phyloP scores from a whole-genome alignment of 1,140 invertebrate genomes.

The Zaprionus taronus region DNA sequence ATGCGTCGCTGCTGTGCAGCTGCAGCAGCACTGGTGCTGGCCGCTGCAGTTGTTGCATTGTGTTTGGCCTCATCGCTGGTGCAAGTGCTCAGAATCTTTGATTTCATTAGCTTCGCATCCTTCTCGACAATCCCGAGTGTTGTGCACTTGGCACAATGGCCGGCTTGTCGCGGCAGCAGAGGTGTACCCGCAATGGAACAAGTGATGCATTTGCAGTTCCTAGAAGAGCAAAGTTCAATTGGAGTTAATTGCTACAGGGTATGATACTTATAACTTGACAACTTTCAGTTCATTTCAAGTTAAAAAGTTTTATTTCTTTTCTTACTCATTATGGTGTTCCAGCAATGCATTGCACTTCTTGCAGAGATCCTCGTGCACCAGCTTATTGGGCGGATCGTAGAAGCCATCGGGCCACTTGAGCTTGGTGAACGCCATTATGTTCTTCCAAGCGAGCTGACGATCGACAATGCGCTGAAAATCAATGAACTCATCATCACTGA shows the following conservation, averaged over 20 bases:
- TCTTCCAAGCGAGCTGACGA: conserved; percentile 81
- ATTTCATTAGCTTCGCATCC: conserved; percentile 79
- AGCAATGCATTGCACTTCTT: conserved; percentile 76
- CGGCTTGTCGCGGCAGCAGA: conserved; percentile 63
- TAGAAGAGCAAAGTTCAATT: conserved; percentile 16
- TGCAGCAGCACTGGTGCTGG: conserved; percentile 49
- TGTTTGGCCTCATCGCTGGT: conserved; percentile 74
- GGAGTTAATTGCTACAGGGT: background rate
- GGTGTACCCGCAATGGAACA: conserved; percentile 82
- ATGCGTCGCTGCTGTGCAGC: conserved; percentile 51
- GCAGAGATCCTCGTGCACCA: conserved; percentile 76
- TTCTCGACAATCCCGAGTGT: conserved; percentile 79
- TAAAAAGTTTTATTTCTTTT: background rate
- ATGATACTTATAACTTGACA: too few species aligned
- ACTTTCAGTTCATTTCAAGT: too few species aligned
- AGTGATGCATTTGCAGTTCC: conserved; percentile 82
- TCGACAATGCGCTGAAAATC: conserved; percentile 80
- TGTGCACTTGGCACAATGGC: conserved; percentile 77
- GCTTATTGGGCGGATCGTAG: conserved; percentile 77
- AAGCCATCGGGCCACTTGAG: conserved; percentile 80
- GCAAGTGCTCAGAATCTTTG: conserved; percentile 80
- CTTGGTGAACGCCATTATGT: conserved; percentile 81
- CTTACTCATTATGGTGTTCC: conserved; percentile 80
- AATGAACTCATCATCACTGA: conserved; percentile 76
- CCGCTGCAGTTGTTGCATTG: conserved; percentile 55